Evolutionary conservation across 92 coral and sea anemone genomes (phyloP).

Genomic region (Ricordea florida): DNA sequence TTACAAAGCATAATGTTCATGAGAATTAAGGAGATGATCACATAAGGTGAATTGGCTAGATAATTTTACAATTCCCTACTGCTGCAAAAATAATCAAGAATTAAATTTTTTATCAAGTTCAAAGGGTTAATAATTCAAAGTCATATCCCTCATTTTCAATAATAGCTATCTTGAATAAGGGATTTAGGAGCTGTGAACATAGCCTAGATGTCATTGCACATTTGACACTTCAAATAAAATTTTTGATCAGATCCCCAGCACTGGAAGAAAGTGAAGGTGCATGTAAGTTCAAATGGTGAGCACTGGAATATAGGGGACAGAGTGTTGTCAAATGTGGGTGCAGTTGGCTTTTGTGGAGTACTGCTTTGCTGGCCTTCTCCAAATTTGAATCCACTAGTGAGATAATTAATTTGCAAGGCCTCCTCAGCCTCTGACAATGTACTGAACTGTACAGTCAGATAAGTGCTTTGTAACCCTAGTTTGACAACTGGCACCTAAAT

Average conservation of each 20-base stretch:
- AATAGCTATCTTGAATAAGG: neutral
- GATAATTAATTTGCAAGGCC: conserved; percentile 23
- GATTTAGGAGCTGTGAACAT: neutral
- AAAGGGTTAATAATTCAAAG: too few species aligned
- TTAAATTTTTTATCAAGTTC: too few species aligned
- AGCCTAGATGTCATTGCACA: neutral
- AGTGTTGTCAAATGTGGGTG: neutral
- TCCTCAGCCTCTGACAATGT: conserved; percentile 61
- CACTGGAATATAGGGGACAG: conserved; percentile 51
- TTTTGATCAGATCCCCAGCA: conserved; percentile 44
- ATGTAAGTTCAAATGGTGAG: conserved; percentile 22
- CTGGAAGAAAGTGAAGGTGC: neutral
- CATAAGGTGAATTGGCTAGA: too few species aligned
- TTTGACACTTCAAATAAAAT: neutral
- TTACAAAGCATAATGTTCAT: too few species aligned
- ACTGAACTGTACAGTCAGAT: neutral
- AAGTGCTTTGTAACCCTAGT: conserved; percentile 53
- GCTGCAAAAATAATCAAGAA: too few species aligned
- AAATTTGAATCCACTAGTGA: neutral
- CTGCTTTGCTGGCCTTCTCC: neutral
- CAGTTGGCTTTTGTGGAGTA: neutral
- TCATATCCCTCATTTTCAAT: neutral
- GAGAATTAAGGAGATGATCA: too few species aligned
- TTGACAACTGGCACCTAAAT: conserved; percentile 53
- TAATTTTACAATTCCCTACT: too few species aligned